These are phyloP conservation scores for Clamator glandarius DNA, from an alignment of 2,797 vertebrate genomes.

Conservation along the genomic window DNA sequence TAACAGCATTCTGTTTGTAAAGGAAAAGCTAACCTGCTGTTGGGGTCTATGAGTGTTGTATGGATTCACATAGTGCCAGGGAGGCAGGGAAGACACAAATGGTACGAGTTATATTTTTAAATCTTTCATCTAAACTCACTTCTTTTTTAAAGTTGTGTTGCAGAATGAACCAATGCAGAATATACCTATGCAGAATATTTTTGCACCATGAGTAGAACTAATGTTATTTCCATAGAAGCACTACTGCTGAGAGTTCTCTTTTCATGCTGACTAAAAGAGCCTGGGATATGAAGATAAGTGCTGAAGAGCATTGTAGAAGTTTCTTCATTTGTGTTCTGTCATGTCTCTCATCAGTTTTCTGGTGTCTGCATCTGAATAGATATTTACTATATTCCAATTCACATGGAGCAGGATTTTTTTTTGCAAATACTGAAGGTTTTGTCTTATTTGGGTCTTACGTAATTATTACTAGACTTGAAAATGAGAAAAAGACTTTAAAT, in stretches of 20 bases:
- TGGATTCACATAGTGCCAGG: background rate
- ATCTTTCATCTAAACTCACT: background rate
- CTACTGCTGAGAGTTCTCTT: background rate
- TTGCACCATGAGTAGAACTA: background rate
- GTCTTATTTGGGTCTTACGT: background rate
- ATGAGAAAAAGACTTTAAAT: background rate
- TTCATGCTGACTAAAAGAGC: background rate
- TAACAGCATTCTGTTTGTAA: background rate
- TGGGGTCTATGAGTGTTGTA: background rate
- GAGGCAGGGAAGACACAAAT: background rate
- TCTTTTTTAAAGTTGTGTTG: background rate
- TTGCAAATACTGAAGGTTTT: background rate
- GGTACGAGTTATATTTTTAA: background rate
- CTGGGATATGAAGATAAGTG: background rate
- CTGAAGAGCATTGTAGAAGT: background rate
- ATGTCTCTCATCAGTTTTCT: background rate
- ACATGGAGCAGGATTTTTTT: background rate
- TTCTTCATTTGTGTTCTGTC: background rate
- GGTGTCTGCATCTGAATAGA: background rate
- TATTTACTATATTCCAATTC: background rate
- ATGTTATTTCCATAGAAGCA: background rate
- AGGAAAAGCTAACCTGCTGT: background rate
- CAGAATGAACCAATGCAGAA: background rate
- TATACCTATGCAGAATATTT: background rate
- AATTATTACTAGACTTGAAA: background rate